Base-by-base conservation (phyloP, 2,888 invertebrate species). In the Bellardia bayeri region DNA sequence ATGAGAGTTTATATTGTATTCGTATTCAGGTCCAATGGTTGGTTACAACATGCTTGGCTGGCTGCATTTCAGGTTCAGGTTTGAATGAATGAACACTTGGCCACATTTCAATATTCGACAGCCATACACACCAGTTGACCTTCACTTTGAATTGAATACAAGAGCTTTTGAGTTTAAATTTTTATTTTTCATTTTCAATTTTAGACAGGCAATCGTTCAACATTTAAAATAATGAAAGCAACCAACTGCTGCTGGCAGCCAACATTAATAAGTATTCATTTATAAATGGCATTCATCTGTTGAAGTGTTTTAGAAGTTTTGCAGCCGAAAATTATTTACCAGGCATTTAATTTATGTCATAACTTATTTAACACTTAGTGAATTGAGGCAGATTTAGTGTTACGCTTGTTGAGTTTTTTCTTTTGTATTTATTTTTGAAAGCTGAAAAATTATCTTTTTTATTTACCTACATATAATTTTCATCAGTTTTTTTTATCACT, bases 91-190 rank as follows among this genome's bases (percentile, higher is more conserved):
- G 30, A 85, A 30, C 66, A 58, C 23, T 82, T 76, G 85, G 86
- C 61, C 79, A 79, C 79, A 84, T 79, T 74, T 84, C 45, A 58
- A 54, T 76, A 85, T 63, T 63, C 40, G 63, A 75, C 23, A 68
- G 45, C 14, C 37, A 42, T 23, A 6, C 16, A 75, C 64, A 85
- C 87, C 51, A 74, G 87, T 87, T 79, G 82, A 85, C 87, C 87
- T 87, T 87, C 87, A 87, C 85, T 87, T 87, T 87, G 85, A 87
- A 87, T 75, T 74, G 68, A 80, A 85, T 49, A 49, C 75, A 81
- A 85, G 85, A 87, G 82, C 68, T 85, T 85, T 72, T 58, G n/a
- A 81, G 49, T 40, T 81, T 56, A 23, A 42, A 37, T 56, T 75
- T 63, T 66, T 68, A 8, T 16, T 66, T 68, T 66, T 79, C 13